Evolutionary conservation across 2,888 invertebrate genomes (phyloP).

Genomic region (Andrena marginata): DNA sequence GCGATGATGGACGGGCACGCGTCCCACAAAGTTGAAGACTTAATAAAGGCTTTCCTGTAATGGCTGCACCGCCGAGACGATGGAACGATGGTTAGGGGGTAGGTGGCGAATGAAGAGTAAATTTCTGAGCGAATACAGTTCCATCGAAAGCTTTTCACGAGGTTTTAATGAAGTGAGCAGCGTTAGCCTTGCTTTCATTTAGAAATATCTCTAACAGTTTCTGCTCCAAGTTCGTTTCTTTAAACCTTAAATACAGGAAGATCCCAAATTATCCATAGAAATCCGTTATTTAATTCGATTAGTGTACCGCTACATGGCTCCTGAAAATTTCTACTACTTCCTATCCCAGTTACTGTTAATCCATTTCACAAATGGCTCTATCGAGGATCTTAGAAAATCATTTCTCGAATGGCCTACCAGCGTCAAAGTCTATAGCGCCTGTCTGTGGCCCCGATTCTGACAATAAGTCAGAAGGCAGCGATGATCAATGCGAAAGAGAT

Average conservation of each 20-base stretch:
- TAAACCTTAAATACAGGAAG: too few relatives aligned
- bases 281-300: too few relatives aligned
- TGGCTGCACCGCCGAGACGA: conserved; percentile 57
- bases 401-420: neutral
- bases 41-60: conserved; percentile 76
- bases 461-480: neutral
- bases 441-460: neutral
- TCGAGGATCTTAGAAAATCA: neutral
- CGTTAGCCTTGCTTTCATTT: conserved; percentile 17
- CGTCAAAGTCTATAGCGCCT: neutral
- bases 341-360: neutral
- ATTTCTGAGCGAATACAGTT: conserved; percentile 27
- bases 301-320: neutral
- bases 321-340: neutral
- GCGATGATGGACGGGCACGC: conserved; percentile 76
- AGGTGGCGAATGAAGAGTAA: conserved; percentile 34
- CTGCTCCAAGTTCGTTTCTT: conserved; percentile 6
- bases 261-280: too few relatives aligned
- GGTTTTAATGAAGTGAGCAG: conserved; percentile 40
- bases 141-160: conserved; percentile 31
- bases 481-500: conserved; percentile 27
- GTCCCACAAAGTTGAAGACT: conserved; percentile 75
- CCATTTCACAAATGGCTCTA: neutral
- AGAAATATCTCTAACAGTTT: conserved; percentile 37
- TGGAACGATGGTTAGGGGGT: conserved; percentile 46